Conservation (phyloP, 2,797 vertebrate genomes). For the Pogonophryne albipinna region DNA sequence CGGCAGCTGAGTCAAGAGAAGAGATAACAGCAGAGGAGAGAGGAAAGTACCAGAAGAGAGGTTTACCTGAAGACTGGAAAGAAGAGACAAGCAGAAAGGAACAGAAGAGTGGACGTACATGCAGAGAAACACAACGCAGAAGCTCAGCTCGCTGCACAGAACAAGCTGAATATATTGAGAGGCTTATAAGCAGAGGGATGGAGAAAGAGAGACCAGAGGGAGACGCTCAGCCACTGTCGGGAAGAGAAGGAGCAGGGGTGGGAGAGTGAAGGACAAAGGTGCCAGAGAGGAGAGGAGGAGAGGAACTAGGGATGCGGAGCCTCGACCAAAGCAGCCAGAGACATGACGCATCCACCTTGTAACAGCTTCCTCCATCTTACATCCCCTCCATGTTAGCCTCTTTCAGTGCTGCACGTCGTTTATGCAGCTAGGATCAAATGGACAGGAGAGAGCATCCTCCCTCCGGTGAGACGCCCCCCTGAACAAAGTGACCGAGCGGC, state of each 20-base stretch:
- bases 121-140: conserved; percentile 11
- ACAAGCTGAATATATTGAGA: conserved; percentile 27
- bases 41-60: conserved; percentile 31
- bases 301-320: conserved; percentile 39
- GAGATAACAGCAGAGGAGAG: conserved; percentile 52
- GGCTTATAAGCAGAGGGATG: conserved; percentile 53
- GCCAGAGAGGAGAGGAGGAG: conserved; percentile 34
- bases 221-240: conserved; percentile 33
- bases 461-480: conserved; percentile 30
- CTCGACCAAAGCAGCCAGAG: conserved; percentile 33
- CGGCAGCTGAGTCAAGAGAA: conserved; percentile 59
- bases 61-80: conserved; percentile 50
- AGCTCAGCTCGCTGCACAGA: conserved; percentile 42
- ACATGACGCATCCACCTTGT: conserved; percentile 75
- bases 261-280: conserved; percentile 60
- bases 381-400: conserved; percentile 69
- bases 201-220: conserved; percentile 50
- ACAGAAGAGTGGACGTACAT: neutral
- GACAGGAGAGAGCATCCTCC: conserved; percentile 45
- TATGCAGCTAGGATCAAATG: conserved; percentile 36
- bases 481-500: conserved; percentile 35
- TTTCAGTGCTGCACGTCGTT: conserved; percentile 26
- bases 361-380: conserved; percentile 82
- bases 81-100: conserved; percentile 17
- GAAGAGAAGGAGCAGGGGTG: conserved; percentile 33